Conservation (phyloP, 2,797 vertebrate genomes). For the Aplochiton taeniatus region DNA sequence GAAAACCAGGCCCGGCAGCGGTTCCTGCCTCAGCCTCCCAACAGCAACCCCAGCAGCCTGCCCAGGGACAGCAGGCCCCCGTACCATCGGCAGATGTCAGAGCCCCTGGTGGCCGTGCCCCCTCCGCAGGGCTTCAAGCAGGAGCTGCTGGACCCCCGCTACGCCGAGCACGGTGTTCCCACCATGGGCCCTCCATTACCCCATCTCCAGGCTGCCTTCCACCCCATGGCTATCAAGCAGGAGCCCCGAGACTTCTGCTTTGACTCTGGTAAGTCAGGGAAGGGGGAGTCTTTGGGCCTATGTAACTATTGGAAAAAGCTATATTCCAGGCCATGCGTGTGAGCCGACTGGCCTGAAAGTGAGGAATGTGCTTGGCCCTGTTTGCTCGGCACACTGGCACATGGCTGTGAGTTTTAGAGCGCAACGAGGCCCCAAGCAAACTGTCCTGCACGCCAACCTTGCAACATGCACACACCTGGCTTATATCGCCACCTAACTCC, state of each 20-base stretch:
- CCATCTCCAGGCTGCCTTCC: slow-evolving; percentile 77
- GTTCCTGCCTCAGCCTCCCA: slow-evolving; percentile 79
- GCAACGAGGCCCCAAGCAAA: slow-evolving; percentile 42
- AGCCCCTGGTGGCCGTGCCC: slow-evolving; percentile 84
- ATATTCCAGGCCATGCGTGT: slow-evolving; percentile 14
- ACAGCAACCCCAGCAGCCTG: slow-evolving; percentile 48
- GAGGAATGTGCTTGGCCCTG: slow-evolving; percentile 63
- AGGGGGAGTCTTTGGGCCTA: no score
- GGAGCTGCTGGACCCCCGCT: slow-evolving; percentile 89
- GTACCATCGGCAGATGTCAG: slow-evolving; percentile 94
- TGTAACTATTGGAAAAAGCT: background rate
- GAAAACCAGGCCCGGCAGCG: slow-evolving; percentile 79
- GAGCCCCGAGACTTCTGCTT: slow-evolving; percentile 95
- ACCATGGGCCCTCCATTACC: slow-evolving; percentile 74
- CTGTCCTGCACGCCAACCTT: slow-evolving; percentile 16
- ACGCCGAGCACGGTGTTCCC: slow-evolving; percentile 83
- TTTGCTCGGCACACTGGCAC: slow-evolving; percentile 63
- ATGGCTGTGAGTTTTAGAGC: slow-evolving; percentile 64
- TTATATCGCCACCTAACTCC: slow-evolving; percentile 30
- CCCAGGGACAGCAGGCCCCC: slow-evolving; percentile 82
- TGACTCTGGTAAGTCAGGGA: slow-evolving; percentile 85
- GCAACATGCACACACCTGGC: slow-evolving; percentile 11
- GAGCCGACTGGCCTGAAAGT: slow-evolving; percentile 20
- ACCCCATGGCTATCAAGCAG: slow-evolving; percentile 92
- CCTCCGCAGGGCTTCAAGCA: slow-evolving; percentile 91